Conservation (phyloP, 1,140 invertebrate species). For the Micrasema longulum region DNA sequence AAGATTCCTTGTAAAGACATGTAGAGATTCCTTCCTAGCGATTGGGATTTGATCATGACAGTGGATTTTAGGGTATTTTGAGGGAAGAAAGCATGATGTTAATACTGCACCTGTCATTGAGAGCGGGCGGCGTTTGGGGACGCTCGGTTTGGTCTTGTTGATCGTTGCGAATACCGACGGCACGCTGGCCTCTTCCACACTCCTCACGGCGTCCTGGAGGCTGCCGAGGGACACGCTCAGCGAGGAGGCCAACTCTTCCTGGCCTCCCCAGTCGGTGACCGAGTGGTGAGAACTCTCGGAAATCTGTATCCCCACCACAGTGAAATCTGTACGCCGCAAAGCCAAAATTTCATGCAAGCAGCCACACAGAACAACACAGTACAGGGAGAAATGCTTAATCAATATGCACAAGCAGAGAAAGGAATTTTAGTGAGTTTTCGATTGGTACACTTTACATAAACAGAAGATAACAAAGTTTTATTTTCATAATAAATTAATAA, state of each 20-base stretch:
- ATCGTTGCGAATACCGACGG: conserved; percentile 60
- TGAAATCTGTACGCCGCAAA: conserved; percentile 8
- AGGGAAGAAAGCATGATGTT: neutral
- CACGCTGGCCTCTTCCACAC: neutral
- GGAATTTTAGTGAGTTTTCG: too few relatives aligned
- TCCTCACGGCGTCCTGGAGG: conserved; percentile 65
- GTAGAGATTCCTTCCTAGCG: too few relatives aligned
- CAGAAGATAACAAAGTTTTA: too few relatives aligned
- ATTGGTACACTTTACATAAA: too few relatives aligned
- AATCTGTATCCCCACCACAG: conserved; percentile 23
- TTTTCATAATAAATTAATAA: too few relatives aligned
- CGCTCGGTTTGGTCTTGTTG: conserved; percentile 62
- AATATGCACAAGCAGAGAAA: too few relatives aligned
- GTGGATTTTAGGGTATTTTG: too few relatives aligned
- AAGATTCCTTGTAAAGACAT: too few relatives aligned
- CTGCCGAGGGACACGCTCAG: conserved; percentile 61
- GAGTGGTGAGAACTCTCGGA: neutral
- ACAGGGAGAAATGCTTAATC: too few relatives aligned
- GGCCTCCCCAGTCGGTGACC: conserved; percentile 4
- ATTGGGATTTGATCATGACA: too few relatives aligned
- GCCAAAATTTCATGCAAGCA: conserved; percentile 23
- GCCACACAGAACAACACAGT: conserved; percentile 16
- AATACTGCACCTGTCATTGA: conserved; percentile 65
- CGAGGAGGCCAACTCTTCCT: conserved; percentile 4
- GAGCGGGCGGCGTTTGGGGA: conserved; percentile 69